A percentile compares a stretch with the other conserved stretches of the same genome.
Conservation (phyloP, 2,113 vertebrate species). For the Chloroceryle aenea region DNA sequence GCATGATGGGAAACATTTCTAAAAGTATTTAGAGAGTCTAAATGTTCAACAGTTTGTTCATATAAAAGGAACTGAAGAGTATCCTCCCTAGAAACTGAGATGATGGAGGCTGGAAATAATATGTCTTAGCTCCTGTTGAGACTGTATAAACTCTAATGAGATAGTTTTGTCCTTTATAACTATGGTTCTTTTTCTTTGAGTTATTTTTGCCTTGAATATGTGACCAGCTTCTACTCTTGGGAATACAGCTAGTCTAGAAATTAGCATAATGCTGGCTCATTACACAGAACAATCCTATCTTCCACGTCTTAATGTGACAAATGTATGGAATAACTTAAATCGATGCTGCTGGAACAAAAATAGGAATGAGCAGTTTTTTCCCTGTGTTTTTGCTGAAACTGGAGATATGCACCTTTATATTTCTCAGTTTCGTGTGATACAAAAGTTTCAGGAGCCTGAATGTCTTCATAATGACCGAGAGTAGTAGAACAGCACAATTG, state of each 20-base stretch:
- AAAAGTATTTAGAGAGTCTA: not conserved
- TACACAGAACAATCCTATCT: not conserved
- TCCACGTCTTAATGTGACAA: not conserved
- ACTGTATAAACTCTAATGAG: not conserved
- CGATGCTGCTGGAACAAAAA: not conserved
- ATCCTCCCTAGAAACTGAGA: not conserved
- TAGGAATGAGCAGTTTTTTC: not conserved
- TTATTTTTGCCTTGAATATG: not conserved
- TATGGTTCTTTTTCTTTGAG: not conserved
- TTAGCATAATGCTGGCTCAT: not conserved
- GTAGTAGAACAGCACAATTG: not conserved
- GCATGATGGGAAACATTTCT: not conserved
- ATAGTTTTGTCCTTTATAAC: not conserved
- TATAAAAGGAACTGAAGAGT: not conserved
- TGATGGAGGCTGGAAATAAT: not conserved
- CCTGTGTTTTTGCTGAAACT: not conserved
- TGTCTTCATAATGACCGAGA: not conserved
- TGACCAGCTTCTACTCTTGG: not conserved
- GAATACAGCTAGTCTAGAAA: not conserved
- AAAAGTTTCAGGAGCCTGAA: not conserved
- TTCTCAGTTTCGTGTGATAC: not conserved
- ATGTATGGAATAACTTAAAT: not conserved
- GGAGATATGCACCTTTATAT: not conserved
- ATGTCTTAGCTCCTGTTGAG: not conserved
- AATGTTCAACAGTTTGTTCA: not conserved